Evolutionary conservation across 2,797 vertebrate species (phyloP).

Genomic region (Graptemys geographica): DNA sequence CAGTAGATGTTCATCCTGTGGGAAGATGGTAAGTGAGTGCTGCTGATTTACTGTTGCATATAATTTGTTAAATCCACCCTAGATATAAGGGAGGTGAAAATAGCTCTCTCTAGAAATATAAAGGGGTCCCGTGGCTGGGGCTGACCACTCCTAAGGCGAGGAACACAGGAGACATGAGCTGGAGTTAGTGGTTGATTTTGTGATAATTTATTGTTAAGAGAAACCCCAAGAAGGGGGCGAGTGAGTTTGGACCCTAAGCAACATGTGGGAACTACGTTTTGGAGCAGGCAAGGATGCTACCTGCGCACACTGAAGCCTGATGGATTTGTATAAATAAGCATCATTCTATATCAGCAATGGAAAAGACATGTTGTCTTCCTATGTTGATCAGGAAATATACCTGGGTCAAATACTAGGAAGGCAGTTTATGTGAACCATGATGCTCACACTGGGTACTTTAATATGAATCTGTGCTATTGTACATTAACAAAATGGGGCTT

Average conservation of each 20-base stretch:
- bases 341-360: not conserved
- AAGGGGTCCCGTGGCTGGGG: not conserved
- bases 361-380: not conserved
- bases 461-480: not conserved
- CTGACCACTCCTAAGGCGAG: not conserved
- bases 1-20: not conserved
- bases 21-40: not conserved
- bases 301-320: rapidly evolving
- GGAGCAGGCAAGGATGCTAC: not conserved
- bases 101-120: not conserved
- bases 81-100: not conserved
- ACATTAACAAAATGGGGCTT: not conserved
- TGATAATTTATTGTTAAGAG: not conserved
- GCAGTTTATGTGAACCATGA: not conserved
- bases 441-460: not conserved
- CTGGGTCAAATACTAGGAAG: not conserved
- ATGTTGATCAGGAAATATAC: not conserved
- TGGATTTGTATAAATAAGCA: not conserved
- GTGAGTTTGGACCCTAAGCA: not conserved
- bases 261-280: not conserved
- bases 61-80: not conserved
- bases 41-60: not conserved
- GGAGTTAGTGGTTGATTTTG: not conserved
- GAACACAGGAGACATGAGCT: not conserved
- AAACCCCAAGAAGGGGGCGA: not conserved